These are phyloP conservation scores for Notolabrus celidotus DNA, from an alignment of 2,797 vertebrate species.

Conservation along the genomic window DNA sequence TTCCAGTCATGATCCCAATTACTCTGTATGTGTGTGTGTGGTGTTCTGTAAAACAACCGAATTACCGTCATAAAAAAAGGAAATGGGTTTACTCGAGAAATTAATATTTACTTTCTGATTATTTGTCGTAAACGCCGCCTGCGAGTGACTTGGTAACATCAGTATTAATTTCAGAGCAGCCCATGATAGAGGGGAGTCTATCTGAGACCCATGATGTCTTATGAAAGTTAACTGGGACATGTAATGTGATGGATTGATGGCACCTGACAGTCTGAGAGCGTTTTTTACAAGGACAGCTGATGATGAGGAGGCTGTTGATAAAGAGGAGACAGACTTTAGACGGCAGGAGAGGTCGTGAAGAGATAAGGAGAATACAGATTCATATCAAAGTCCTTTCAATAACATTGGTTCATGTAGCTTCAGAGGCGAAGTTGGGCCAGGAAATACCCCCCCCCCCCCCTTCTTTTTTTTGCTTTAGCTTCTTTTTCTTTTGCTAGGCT, in stretches of 20 bases:
- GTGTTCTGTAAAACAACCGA: neutral
- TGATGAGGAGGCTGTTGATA: neutral
- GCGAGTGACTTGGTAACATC: neutral
- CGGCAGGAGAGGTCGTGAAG: neutral
- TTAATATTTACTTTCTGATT: neutral
- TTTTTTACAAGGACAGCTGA: neutral
- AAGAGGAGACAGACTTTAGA: neutral
- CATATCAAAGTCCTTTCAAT: constrained; percentile 1
- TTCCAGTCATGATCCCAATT: constrained; percentile 1
- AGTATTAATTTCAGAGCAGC: neutral
- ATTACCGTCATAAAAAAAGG: neutral
- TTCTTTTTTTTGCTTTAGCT: too few relatives aligned
- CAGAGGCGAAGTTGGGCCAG: neutral
- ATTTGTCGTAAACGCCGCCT: neutral
- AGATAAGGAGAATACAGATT: neutral
- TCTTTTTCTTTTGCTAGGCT: too few relatives aligned
- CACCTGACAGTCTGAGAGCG: neutral
- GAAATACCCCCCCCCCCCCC: too few relatives aligned
- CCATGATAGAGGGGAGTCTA: neutral
- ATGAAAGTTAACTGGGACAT: neutral
- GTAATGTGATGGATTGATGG: neutral
- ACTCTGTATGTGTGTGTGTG: neutral
- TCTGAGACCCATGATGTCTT: neutral
- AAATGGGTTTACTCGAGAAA: neutral
- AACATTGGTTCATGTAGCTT: neutral